Conservation (phyloP, 2,113 vertebrate genomes). For the Potamarius usumacintae region DNA sequence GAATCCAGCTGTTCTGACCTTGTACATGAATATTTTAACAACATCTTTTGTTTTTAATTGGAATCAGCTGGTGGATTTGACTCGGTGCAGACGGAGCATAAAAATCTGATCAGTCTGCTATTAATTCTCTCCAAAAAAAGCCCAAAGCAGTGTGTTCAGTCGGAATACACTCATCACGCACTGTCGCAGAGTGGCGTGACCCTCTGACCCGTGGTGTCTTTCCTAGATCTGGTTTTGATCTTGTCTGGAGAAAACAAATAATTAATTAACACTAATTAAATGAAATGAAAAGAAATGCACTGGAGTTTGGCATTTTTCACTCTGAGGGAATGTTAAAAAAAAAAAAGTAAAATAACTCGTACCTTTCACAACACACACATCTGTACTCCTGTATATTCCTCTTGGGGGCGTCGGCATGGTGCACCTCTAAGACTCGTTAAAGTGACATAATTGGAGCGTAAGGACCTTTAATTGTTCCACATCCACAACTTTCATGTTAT, state of each 20-base stretch:
- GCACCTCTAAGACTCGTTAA: not conserved
- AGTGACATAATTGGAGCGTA: conserved; percentile 16
- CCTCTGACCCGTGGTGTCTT: not conserved
- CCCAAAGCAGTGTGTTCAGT: not conserved
- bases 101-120: not conserved
- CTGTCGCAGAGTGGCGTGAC: not conserved
- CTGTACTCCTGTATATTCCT: not conserved
- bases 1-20: not conserved
- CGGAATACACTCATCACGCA: not conserved
- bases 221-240: not conserved
- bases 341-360: not conserved
- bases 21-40: not conserved
- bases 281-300: too few relatives aligned
- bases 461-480: conserved; percentile 18
- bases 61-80: not conserved
- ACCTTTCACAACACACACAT: not conserved
- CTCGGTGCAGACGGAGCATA: not conserved
- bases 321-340: not conserved
- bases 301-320: not conserved
- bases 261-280: not conserved
- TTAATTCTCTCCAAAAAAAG: not conserved
- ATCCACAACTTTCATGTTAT: not conserved
- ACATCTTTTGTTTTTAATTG: not conserved
- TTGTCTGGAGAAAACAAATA: not conserved
- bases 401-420: not conserved